Base-by-base conservation (phyloP, 2,888 invertebrate species). In the Polyommatus iphigenia region DNA sequence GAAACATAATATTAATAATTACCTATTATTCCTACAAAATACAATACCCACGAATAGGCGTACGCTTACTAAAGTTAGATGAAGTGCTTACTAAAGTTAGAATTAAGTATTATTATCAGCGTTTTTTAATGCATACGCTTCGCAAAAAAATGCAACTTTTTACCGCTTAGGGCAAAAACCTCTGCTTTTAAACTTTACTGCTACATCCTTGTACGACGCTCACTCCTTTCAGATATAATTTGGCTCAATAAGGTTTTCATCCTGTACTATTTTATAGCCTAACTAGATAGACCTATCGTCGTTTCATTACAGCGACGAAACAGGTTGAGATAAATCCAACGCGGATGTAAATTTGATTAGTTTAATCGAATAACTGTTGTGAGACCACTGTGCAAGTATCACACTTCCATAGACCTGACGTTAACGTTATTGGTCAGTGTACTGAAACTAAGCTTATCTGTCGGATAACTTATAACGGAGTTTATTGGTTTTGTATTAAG, bases 301-400 rank as follows among this genome's bases (percentile, higher is more conserved):
- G 76, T 80, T 81, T 79, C 80, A 81, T 80, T 80, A 80, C 73
- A 73, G 78, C 67, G 36, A 62, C 77, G 50, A 80, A 81, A 80
- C 81, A 75, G 80, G 81, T 80, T 75, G 79, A 72, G 80, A 82
- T 82, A 82, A 82, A 81, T 24, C 80, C 79, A 76, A 77, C 71
- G 76, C 81, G 81, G 82, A 83, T 83, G 82, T 81, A 81, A 82
- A 81, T 81, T 83, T 83, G 81, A 83, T 83, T 81, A 80, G 75
- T 78, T 80, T 81, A 82, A 82, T 82, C 80, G 83, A 82, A 81
- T 82, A 83, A 82, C 82, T 81, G 82, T 82, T 81, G 80, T 82
- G 62, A 71, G 18, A 71, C 73, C 76, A 80, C 78, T 80, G 79
- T 80, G 77, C 59, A 76, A 79, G 77, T 29, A 76, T 72, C 62